Evolutionary conservation across 2,888 invertebrate species (phyloP).

Genomic region (Strigamia crassipes): DNA sequence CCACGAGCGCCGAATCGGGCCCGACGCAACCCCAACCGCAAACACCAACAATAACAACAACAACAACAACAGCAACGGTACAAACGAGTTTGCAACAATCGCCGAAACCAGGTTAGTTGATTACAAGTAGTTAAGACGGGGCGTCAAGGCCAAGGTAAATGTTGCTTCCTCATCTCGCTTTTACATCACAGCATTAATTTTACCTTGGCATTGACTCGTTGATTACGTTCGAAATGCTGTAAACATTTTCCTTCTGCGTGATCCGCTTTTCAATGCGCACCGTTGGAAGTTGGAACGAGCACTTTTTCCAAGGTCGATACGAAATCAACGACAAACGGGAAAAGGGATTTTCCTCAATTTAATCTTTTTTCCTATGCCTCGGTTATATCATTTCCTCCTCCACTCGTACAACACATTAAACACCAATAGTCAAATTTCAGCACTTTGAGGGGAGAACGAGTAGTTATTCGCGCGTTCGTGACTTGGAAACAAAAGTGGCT

Average conservation of each 20-base stretch:
- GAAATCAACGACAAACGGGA: neutral
- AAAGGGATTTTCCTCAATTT: constrained; percentile 13
- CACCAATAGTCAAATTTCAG: neutral
- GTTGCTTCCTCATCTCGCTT: neutral
- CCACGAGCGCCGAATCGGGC: neutral
- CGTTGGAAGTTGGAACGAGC: constrained; percentile 4
- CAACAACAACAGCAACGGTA: neutral
- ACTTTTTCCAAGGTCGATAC: neutral
- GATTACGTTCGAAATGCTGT: neutral
- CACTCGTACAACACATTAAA: too few relatives aligned
- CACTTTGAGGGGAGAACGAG: neutral
- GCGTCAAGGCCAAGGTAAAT: constrained; percentile 19
- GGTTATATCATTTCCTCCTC: constrained; percentile 5
- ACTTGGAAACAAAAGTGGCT: neutral
- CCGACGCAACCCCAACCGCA: neutral
- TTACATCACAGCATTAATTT: neutral
- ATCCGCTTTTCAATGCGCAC: neutral
- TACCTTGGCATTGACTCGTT: constrained; percentile 5
- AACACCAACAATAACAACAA: neutral
- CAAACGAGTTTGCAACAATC: neutral
- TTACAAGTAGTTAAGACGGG: neutral
- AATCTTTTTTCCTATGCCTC: constrained; percentile 17
- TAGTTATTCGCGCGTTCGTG: neutral
- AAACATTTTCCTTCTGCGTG: neutral
- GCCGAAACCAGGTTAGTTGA: neutral